phyloP scores from a whole-genome alignment of 2,797 vertebrate species.

The Microctenopoma steveboyesi region DNA sequence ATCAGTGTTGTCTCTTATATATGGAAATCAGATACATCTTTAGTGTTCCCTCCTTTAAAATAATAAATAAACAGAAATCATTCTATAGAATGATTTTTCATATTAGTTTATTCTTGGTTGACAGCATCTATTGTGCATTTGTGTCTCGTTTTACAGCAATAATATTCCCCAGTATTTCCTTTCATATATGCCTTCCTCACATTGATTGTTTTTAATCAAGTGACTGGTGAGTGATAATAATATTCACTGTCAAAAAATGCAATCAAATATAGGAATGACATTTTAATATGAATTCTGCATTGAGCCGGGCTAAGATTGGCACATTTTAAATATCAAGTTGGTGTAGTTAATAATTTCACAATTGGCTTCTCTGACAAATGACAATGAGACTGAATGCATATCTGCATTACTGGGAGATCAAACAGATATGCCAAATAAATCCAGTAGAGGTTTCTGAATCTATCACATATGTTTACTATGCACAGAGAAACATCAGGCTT shows the following conservation, averaged over 20 bases:
- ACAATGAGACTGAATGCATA: slow-evolving; percentile 78
- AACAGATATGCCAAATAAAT: slow-evolving; percentile 77
- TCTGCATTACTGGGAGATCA: slow-evolving; percentile 73
- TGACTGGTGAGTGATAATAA: slow-evolving; percentile 77
- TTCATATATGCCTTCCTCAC: slow-evolving; percentile 66
- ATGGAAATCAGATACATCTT: slow-evolving; percentile 18
- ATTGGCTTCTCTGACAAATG: slow-evolving; percentile 78
- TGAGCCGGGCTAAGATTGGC: slow-evolving; percentile 78
- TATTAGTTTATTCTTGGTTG: slow-evolving; percentile 4
- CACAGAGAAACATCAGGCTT: slow-evolving; percentile 38
- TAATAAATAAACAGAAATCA: slow-evolving; percentile 1
- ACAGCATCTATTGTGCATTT: slow-evolving; percentile 34
- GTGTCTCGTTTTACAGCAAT: slow-evolving; percentile 34
- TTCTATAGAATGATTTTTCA: slow-evolving; percentile 8
- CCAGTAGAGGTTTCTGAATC: slow-evolving; percentile 64
- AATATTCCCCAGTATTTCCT: slow-evolving; percentile 57
- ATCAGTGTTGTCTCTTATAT: slow-evolving; percentile 15
- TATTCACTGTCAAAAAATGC: slow-evolving; percentile 79
- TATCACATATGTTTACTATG: slow-evolving; percentile 60
- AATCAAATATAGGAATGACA: slow-evolving; percentile 82
- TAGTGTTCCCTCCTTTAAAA: slow-evolving; percentile 1
- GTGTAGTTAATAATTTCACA: slow-evolving; percentile 76
- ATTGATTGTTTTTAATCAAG: slow-evolving; percentile 82
- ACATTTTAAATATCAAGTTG: slow-evolving; percentile 84
- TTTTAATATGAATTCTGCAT: slow-evolving; percentile 83